Evolutionary conservation across 2,113 vertebrate genomes (phyloP), one percentile per base, ranked within the genome.

Genomic region (Turdus rufiventris): DNA sequence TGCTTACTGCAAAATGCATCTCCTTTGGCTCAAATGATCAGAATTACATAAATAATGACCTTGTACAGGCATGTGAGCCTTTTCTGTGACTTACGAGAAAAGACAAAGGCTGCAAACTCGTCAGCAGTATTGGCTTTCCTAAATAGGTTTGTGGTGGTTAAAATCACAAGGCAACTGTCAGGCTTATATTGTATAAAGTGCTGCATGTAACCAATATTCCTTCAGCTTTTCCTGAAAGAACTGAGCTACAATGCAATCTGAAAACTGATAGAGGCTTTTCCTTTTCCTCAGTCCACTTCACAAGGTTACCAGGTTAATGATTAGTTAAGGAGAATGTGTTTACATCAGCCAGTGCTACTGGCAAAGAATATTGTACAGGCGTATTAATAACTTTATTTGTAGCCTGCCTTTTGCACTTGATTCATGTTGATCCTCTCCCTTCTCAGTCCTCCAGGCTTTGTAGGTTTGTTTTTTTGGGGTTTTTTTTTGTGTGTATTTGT

Each of bases 261-360:
- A 72, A 94, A 71, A 84, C 26, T 9, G 47, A 9, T 4, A 5
- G 45, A 70, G 58, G 47, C 29, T 72, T 82, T 79, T 81, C 54
- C 29, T 72, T 82, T 79, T 81, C 54, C 47, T 79, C 51, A 29
- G 50, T 48, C 18, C 19, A 4, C 56, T 77, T 68, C 26, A 53
- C 74, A 79, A 85, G 66, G 75, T 91, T 91, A 75, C 54, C 5
- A 26, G 26, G 92, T 90, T 95, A 92, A 94, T 90, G 45, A 91
- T 95, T 93, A 88, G 54, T 88, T 80, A 57, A 72, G 38, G 42
- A 66, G 36, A 75, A 33, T 36, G 57, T 25, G n/a, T 81, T 85
- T 53, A 1, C 63, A 89, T 85, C 31, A 43, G 70, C 36, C 45
- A 76, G 3, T 38, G 58, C 50, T 88, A 61, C 74, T 90, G 63